Evolutionary conservation across 2,888 invertebrate species (phyloP), one percentile per base, ranked within the genome.

Genomic region (Euspilapteryx auroguttella): DNA sequence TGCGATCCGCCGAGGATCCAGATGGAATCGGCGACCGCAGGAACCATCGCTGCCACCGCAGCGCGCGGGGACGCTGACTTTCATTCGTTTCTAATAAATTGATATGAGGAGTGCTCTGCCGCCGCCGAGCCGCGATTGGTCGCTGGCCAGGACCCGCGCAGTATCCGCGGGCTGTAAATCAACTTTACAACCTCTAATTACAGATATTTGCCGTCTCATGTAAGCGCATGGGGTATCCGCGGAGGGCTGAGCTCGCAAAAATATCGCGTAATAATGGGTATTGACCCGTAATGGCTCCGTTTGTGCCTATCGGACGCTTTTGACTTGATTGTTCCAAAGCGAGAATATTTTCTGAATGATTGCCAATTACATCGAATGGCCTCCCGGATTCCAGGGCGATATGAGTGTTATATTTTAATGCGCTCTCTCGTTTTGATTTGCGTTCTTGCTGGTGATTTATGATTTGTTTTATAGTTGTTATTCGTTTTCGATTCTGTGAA

Each of bases 111-210:
- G 54, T 53, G 56, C 55, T 42, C 8, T 5, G 46, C 47, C 15
- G 42, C 47, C 46, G 47, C 39, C 10, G 8, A 6, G 4, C 23
- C 10, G 9, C 5, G 5, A 20, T 8, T 20, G 20, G 6, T 20
- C 6, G 6, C 8, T 8, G 6, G 20, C 8, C 8, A 5, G 6
- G 6, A 5, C 20, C 20, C 20, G 5, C 20, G 20, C 20, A 20
- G 49, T 55, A 49, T 65, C 58, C 47, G 24, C 27, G 56, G 49
- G 66, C 54, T 64, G 73, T 75, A 75, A 75, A 75, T 75, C 73
- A 75, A 69, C 64, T 75, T 75, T 75, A 75, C 73, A 73, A 62
- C 73, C 69, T 69, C 71, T 73, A 75, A 75, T 75, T 75, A 73
- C 73, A 75, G 61, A 71, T 69, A 73, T 75, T 75, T 69, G 68